Evolutionary conservation across 2,888 invertebrate genomes (phyloP).

Genomic region (Caenorhabditis sinica): DNA sequence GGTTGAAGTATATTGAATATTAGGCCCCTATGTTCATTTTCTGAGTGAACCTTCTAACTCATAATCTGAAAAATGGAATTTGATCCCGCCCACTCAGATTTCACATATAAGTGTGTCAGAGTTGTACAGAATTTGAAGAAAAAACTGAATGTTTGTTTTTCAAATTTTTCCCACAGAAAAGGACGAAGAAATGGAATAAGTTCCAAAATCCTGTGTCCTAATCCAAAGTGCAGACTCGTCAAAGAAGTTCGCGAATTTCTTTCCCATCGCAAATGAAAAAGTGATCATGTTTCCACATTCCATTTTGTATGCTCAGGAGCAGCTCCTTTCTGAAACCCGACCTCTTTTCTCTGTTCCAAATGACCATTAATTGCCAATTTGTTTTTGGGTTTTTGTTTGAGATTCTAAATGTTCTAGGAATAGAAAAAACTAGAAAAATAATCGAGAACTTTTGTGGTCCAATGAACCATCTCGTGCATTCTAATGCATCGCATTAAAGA

Average conservation of each 20-base stretch:
- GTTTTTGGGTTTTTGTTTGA: conserved; percentile 11
- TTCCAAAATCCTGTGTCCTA: conserved; percentile 28
- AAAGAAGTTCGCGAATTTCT: conserved; percentile 13
- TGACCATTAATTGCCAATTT: conserved; percentile 61
- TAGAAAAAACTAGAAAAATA: neutral
- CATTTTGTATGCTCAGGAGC: conserved; percentile 12
- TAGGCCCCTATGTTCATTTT: too few relatives aligned
- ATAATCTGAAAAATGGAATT: neutral
- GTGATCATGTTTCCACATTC: conserved; percentile 56
- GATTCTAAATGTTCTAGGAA: neutral
- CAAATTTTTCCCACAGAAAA: conserved; percentile 20
- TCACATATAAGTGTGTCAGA: conserved; percentile 18
- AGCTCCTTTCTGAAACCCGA: conserved; percentile 46
- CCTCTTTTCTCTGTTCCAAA: conserved; percentile 34
- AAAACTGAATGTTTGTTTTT: conserved; percentile 8
- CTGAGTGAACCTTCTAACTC: conserved; percentile 3
- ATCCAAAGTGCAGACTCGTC: conserved; percentile 26
- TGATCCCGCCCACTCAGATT: conserved; percentile 10
- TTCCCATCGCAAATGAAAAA: conserved; percentile 33
- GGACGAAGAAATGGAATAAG: conserved; percentile 1
- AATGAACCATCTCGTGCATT: conserved; percentile 5
- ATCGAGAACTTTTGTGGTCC: neutral
- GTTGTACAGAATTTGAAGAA: neutral
- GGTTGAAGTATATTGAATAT: too few relatives aligned
- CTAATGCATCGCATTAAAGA: conserved; percentile 10